Evolutionary conservation across 2,113 vertebrate species (phyloP).

Genomic region (Polypterus bichir): DNA sequence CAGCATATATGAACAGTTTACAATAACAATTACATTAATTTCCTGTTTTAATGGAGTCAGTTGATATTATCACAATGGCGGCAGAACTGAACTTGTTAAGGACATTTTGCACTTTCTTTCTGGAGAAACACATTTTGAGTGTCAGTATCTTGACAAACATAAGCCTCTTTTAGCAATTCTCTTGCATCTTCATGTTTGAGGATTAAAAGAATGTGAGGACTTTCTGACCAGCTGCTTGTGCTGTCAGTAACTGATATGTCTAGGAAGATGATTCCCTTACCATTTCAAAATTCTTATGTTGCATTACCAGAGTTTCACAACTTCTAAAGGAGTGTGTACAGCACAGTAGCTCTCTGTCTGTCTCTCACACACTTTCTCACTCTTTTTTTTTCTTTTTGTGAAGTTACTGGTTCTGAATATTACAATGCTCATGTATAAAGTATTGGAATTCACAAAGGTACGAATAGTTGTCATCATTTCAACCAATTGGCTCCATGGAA

Average conservation of each 20-base stretch:
- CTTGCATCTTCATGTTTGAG: not conserved
- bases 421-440: too few relatives aligned
- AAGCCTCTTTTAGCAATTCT: not conserved
- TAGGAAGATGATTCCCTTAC: too few relatives aligned
- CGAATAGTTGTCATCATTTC: too few relatives aligned
- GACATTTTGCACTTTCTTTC: not conserved
- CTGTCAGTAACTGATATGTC: not conserved
- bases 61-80: not conserved
- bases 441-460: too few relatives aligned
- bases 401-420: too few relatives aligned
- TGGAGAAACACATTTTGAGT: not conserved
- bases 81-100: not conserved
- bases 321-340: too few relatives aligned
- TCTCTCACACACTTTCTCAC: too few relatives aligned
- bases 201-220: not conserved
- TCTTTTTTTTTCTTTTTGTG: too few relatives aligned
- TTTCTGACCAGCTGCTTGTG: not conserved
- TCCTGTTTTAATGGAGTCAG: not conserved
- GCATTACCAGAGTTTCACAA: too few relatives aligned
- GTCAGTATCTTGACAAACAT: not conserved
- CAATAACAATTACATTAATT: not conserved
- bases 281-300: too few relatives aligned
- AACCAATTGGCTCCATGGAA: too few relatives aligned
- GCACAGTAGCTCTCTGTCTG: too few relatives aligned
- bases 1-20: not conserved